These are phyloP conservation scores for Pararge aegeria DNA, from an alignment of 1,140 invertebrate genomes.

Conservation along the genomic window DNA sequence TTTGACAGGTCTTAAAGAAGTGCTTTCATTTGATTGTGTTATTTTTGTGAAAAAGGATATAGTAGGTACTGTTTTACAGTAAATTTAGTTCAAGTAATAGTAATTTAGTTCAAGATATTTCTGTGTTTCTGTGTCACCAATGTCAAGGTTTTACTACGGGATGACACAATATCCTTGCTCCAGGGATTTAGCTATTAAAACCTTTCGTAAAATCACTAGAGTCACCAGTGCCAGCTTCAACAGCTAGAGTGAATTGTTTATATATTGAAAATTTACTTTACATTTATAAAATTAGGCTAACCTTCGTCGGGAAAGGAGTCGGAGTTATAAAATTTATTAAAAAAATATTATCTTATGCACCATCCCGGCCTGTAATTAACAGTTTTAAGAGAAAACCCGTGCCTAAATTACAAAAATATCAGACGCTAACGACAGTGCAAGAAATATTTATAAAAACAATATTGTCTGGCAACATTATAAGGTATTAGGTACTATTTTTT, in stretches of 20 bases:
- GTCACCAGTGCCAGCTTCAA: not conserved
- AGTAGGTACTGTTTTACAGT: too few species aligned
- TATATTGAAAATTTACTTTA: not conserved
- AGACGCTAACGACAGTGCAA: conserved; percentile 45
- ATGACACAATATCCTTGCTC: too few species aligned
- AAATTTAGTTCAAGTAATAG: too few species aligned
- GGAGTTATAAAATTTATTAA: conserved; percentile 53
- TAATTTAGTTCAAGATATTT: too few species aligned
- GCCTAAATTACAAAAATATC: conserved; percentile 22
- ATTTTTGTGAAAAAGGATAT: too few species aligned
- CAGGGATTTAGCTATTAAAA: too few species aligned
- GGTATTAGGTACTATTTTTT: conserved; percentile 61
- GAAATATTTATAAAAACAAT: conserved; percentile 61
- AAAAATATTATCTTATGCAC: conserved; percentile 69
- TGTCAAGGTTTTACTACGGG: too few species aligned
- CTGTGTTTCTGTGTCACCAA: too few species aligned
- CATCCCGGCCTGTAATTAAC: conserved; percentile 43
- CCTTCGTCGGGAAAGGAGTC: conserved; percentile 31
- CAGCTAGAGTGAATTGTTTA: not conserved
- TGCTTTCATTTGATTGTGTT: too few species aligned
- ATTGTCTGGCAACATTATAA: conserved; percentile 66
- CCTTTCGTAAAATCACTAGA: too few species aligned
- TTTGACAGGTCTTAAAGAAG: too few species aligned
- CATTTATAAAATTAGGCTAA: conserved; percentile 19
- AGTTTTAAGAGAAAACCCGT: conserved; percentile 21